A percentile compares a stretch with the other conserved stretches of the same genome.
These are phyloP conservation scores for Helicorthomorpha holstii DNA, from an alignment of 1,140 invertebrate genomes.

Conservation along the genomic window DNA sequence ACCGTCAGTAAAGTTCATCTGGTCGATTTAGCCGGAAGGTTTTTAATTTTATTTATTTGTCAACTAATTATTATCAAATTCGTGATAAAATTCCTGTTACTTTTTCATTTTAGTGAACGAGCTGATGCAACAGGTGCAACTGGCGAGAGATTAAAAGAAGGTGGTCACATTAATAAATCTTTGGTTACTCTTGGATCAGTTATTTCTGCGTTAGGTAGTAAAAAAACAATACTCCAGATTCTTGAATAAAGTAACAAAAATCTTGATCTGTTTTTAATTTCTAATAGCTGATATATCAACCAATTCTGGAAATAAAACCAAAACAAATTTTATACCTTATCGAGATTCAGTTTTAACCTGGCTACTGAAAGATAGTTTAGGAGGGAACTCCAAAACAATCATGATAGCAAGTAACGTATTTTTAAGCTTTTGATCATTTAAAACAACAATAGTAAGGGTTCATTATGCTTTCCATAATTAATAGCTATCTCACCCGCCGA, in stretches of 20 bases:
- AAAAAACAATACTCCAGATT: neutral
- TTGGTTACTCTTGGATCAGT: conserved; percentile 52
- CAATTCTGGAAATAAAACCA: conserved; percentile 10
- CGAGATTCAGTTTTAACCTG: conserved; percentile 78
- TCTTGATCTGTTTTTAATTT: conserved; percentile 22
- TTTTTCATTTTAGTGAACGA: conserved; percentile 43
- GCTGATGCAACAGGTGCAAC: conserved; percentile 72
- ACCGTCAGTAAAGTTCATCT: conserved; percentile 74
- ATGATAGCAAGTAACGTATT: conserved; percentile 20
- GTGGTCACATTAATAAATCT: conserved; percentile 38
- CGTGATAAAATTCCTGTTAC: too few species aligned
- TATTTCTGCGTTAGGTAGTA: conserved; percentile 78
- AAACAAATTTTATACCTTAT: conserved; percentile 57
- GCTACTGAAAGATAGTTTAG: conserved; percentile 42
- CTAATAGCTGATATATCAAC: conserved; percentile 22
- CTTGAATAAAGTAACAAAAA: neutral
- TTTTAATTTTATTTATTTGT: conserved; percentile 1
- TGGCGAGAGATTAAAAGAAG: conserved; percentile 43
- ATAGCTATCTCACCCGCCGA: conserved; percentile 54
- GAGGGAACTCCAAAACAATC: conserved; percentile 15
- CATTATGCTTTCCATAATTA: conserved; percentile 11
- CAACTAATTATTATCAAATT: neutral
- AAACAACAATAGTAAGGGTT: neutral
- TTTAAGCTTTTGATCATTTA: too few species aligned
- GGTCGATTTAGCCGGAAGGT: conserved; percentile 73